Evolutionary conservation across 2,888 invertebrate species (phyloP), one percentile per base, ranked within the genome.

Genomic region (Diplolepis rosae): DNA sequence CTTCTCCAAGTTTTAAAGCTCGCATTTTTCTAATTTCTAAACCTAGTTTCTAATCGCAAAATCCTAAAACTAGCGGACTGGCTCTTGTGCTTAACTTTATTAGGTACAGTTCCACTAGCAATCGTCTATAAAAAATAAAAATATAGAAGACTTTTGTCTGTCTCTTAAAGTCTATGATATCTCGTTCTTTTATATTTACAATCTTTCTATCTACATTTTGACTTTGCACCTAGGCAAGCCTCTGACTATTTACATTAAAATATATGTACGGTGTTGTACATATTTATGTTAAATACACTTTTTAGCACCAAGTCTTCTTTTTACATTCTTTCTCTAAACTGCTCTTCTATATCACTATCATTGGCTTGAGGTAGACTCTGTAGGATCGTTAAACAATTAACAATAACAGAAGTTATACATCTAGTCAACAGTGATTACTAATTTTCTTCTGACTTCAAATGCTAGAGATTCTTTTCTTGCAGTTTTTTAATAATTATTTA

Each of bases 351-450:
- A 13, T 39, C 1, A 5, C 24, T 61, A n/a, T 69, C 73, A 75
- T 77, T 73, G 67, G 69, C 52, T 78, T 84, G 86, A 87, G 86
- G 85, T 87, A 87, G 87, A 84, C 79, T 77, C 83, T 78, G 77
- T 77, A 79, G 79, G 79, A 85, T 78, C 83, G 80, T 80, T 78
- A 72, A 80, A 72, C 77, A 83, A 50, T n/a, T n/a, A n/a, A 80
- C 71, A 77, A 80, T 79, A 80, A 79, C 74, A 78, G 78, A 77
- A 74, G 78, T 79, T 83, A 82, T 76, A 73, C 52, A 79, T 73
- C 77, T 81, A 77, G 76, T 81, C 78, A 82, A 81, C 82, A 74
- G 76, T 68, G 39, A 71, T 70, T 48, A 66, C 70, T 66, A 61
- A 42, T 61, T 61, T 39, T n/a, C 24, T 61, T 61, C 39, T 61